Evolutionary conservation across 1,140 invertebrate genomes (phyloP).

Genomic region (Rhagoletis zephyria): DNA sequence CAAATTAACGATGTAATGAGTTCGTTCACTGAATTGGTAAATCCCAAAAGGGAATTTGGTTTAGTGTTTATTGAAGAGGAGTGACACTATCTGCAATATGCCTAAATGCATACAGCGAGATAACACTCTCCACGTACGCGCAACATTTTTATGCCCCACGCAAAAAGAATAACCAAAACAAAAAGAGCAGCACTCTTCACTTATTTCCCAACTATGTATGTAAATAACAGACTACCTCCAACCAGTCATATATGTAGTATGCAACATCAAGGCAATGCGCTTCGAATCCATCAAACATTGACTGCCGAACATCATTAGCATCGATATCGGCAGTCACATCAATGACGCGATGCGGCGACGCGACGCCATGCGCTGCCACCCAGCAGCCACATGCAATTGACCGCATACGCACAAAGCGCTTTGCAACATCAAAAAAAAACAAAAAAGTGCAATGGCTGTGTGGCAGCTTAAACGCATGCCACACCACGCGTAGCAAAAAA

Average conservation of each 20-base stretch:
- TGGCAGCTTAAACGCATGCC: constrained; percentile 31
- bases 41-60: too few relatives aligned
- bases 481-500: neutral
- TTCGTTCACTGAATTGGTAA: too few relatives aligned
- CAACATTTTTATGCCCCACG: neutral
- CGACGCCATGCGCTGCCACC: neutral
- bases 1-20: too few relatives aligned
- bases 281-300: constrained; percentile 38
- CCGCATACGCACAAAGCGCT: neutral
- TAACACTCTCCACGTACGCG: neutral
- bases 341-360: neutral
- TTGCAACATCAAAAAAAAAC: too few relatives aligned
- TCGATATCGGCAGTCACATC: neutral
- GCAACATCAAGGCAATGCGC: too few relatives aligned
- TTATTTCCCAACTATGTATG: too few relatives aligned
- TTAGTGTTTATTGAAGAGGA: too few relatives aligned
- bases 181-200: neutral
- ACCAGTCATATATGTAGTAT: too few relatives aligned
- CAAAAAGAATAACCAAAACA: neutral
- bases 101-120: neutral
- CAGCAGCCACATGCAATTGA: neutral
- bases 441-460: neutral
- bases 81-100: too few relatives aligned
- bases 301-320: constrained; percentile 45
- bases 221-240: too few relatives aligned